Evolutionary conservation across 2,888 invertebrate species (phyloP).

Genomic region (Elysia crispata): DNA sequence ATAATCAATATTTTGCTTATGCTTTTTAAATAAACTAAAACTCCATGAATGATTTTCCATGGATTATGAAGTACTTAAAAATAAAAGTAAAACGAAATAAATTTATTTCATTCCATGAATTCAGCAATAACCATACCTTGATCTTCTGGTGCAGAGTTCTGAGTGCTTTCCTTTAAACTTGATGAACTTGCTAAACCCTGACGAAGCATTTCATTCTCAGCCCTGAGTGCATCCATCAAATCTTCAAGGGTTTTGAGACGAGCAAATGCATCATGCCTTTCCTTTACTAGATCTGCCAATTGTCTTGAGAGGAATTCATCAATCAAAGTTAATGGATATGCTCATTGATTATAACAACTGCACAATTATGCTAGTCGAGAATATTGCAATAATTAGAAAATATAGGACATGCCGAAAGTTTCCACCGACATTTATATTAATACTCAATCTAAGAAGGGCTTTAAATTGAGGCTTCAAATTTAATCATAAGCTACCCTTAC

Average conservation of each 20-base stretch:
- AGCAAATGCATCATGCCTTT: slow-evolving; percentile 68
- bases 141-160: neutral
- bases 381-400: no score
- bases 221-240: slow-evolving; percentile 64
- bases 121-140: no score
- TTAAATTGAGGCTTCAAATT: neutral
- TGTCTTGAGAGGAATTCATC: slow-evolving; percentile 56
- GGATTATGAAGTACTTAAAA: no score
- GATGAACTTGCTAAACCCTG: slow-evolving; percentile 52
- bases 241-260: slow-evolving; percentile 69
- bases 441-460: neutral
- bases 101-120: no score
- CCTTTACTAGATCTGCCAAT: slow-evolving; percentile 62
- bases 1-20: no score
- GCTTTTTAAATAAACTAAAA: no score
- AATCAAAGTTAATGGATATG: neutral
- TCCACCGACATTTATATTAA: no score
- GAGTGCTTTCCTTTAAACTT: slow-evolving; percentile 9
- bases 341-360: no score
- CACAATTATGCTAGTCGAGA: no score
- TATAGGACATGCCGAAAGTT: no score
- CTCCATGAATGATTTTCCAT: no score
- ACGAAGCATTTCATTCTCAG: slow-evolving; percentile 68
- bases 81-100: neutral
- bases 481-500: neutral